Percentiles rank a stretch among this genome's conserved stretches.
phyloP scores from a whole-genome alignment of 1,140 invertebrate species.

The Tetragnatha versicolor region DNA sequence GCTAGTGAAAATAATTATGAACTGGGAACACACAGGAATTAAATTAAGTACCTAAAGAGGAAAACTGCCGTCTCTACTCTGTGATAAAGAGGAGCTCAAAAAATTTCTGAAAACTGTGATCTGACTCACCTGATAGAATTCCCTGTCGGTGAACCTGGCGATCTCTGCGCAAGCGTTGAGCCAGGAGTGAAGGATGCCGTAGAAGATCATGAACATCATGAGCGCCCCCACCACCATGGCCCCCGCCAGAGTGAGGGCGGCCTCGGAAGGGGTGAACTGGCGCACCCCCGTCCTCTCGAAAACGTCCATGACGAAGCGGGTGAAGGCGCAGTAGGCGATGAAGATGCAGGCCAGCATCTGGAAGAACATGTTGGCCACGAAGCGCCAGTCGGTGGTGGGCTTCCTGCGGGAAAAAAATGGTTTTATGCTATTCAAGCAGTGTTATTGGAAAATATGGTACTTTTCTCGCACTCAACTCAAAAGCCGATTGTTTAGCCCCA shows the following conservation, averaged over 20 bases:
- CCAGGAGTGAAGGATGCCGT: constrained; percentile 86
- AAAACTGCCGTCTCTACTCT: too few relatives aligned
- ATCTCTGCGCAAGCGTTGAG: constrained; percentile 88
- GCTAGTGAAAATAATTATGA: too few relatives aligned
- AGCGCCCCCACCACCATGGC: constrained; percentile 78
- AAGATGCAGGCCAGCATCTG: constrained; percentile 81
- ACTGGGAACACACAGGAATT: too few relatives aligned
- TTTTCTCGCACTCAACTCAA: not conserved
- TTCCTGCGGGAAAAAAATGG: constrained; percentile 68
- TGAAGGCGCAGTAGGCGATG: constrained; percentile 80
- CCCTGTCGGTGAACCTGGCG: constrained; percentile 82
- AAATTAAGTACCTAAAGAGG: too few relatives aligned
- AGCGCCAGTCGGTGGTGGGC: constrained; percentile 75
- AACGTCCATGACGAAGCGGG: constrained; percentile 75
- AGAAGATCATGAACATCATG: constrained; percentile 80
- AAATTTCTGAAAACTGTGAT: too few relatives aligned
- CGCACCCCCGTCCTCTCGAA: constrained; percentile 76
- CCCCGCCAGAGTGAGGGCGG: constrained; percentile 74
- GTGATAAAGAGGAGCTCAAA: too few relatives aligned
- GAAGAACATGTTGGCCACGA: constrained; percentile 74
- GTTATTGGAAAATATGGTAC: not conserved
- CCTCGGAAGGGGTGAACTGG: constrained; percentile 69
- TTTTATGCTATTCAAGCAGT: not conserved
- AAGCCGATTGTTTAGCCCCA: too few relatives aligned
- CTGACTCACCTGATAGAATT: constrained; percentile 76